Base-by-base conservation (phyloP, 2,797 vertebrate genomes). In the Rousettus madagascariensis region DNA sequence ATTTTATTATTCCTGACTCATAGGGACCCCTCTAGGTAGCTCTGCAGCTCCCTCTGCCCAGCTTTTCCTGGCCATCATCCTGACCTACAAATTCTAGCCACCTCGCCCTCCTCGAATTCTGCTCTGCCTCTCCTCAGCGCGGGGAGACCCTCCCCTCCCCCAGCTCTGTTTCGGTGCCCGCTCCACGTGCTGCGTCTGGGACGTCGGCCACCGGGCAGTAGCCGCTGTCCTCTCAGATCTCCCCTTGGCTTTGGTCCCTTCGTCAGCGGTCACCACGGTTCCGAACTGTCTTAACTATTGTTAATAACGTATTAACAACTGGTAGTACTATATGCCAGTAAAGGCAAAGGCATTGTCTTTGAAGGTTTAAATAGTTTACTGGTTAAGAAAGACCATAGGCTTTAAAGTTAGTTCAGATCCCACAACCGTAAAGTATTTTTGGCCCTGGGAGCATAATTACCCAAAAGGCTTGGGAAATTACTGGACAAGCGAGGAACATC, bases 381-480 rank as follows among this genome's bases (percentile, higher is more conserved):
- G 19, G 22, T 96, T 66, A 88, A 86, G 53, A 92, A 72, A 77
- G 22, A 91, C 5, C 33, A 36, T 55, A 85, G 15, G 11, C 59
- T 80, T 90, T 95, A 68, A 75, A 87, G 46, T 75, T 65, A 84
- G 17, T 94, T 91, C 33, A 95, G 2, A 61, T 94, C 36, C n/a
- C 82, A 87, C 46, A 85, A 30, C 36, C 61, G 8, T 83, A 71
- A 94, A 91, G 55, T 84, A 91, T 72, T 86, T 43, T 57, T 33
- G 53, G 53, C 53, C 36, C 75, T 80, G 38, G 51, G 38, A 84
- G 55, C 43, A 78, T 63, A 46, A 89, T 65, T 71, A 28, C 30
- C 51, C 5, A 8, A 69, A 90, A 87, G 63, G 19, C 89, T 57
- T 33, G 59, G 65, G 57, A 86, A 90, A 84, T 92, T 69, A 66